Evolutionary conservation across 2,113 vertebrate species (phyloP).

Genomic region (Pterophyllum scalare): DNA sequence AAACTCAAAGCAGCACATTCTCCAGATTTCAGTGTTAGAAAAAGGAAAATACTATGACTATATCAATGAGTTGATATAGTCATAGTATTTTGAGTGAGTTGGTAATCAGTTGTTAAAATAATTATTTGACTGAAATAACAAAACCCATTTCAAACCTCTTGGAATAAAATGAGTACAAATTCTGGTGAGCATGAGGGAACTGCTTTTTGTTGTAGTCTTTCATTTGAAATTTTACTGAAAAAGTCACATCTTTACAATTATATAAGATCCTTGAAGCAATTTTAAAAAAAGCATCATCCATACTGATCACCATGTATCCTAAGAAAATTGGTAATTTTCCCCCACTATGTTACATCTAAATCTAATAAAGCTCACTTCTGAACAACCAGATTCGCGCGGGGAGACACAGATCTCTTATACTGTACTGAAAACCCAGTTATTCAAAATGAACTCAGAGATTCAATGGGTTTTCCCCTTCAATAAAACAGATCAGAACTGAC

Average conservation of each 20-base stretch:
- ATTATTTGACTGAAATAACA: not conserved
- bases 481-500: constrained; percentile 42
- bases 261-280: not conserved
- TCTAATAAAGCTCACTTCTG: not conserved
- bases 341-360: not conserved
- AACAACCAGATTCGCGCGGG: not conserved
- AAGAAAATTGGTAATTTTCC: not conserved
- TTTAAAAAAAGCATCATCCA: not conserved
- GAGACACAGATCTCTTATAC: constrained; percentile 9
- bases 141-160: not conserved
- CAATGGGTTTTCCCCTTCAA: constrained; percentile 41
- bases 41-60: not conserved
- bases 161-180: not conserved
- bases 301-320: not conserved
- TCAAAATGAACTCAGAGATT: constrained; percentile 34
- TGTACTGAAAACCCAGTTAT: constrained; percentile 15
- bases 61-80: too few species aligned
- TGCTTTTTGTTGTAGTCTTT: not conserved
- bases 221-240: not conserved
- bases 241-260: not conserved
- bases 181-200: not conserved
- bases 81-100: too few species aligned
- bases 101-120: not conserved
- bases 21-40: not conserved
- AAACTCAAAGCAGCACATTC: not conserved